Evolutionary conservation across 2,797 vertebrate species (phyloP).

Genomic region (Triplophysa bombifrons): DNA sequence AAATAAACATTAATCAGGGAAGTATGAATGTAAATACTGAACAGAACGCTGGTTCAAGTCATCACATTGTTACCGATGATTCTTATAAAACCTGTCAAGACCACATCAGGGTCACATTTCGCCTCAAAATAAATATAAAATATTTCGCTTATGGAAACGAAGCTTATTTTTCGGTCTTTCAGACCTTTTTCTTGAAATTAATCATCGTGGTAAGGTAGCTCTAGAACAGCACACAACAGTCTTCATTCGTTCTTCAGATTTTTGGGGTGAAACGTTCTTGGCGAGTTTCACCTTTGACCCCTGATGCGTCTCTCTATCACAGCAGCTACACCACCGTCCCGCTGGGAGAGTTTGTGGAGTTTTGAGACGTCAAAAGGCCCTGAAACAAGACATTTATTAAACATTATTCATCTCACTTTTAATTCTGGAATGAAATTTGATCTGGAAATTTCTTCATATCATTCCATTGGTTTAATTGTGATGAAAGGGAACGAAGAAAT

Average conservation of each 20-base stretch:
- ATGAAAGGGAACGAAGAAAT: no score
- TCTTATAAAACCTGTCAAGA: not conserved
- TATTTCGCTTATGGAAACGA: not conserved
- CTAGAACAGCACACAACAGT: not conserved
- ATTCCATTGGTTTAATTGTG: no score
- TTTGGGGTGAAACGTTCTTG: not conserved
- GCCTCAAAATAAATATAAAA: not conserved
- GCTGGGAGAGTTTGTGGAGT: constrained; percentile 95
- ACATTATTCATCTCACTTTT: no score
- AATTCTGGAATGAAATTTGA: no score
- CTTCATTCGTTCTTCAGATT: not conserved
- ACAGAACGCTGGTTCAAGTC: not conserved
- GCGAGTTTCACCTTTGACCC: not conserved
- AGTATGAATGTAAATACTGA: not conserved
- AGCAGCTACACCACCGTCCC: constrained; percentile 94
- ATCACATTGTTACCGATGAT: not conserved
- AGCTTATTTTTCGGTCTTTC: no score
- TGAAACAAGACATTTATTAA: constrained; percentile 76
- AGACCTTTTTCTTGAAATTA: no score
- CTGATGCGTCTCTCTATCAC: constrained; percentile 61
- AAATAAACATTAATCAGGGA: not conserved
- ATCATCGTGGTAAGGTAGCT: not conserved
- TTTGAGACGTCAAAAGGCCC: constrained; percentile 94
- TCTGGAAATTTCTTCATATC: no score
- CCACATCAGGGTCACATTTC: not conserved